Percentiles rank a stretch among this genome's conserved stretches.
phyloP scores from a whole-genome alignment of 2,888 invertebrate genomes.

The Pomacea canaliculata region DNA sequence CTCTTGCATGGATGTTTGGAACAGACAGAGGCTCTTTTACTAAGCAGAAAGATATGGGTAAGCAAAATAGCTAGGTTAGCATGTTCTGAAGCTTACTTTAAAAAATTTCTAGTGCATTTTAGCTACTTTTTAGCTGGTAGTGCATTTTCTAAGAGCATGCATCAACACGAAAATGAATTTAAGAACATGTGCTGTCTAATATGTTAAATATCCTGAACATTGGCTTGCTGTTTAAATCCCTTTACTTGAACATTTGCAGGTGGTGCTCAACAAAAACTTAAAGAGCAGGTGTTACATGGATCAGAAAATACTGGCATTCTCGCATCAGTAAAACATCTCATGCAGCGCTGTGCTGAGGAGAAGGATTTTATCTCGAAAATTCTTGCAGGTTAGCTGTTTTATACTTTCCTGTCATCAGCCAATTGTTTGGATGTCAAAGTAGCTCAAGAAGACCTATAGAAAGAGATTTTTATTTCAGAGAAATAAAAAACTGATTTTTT shows the following conservation, averaged over 20 bases:
- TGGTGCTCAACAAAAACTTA: not conserved
- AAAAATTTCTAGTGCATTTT: too few relatives aligned
- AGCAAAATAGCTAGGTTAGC: not conserved
- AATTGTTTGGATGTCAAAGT: too few relatives aligned
- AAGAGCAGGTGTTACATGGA: not conserved
- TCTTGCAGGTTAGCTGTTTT: slow-evolving; percentile 14
- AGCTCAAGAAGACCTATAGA: too few relatives aligned
- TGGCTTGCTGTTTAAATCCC: too few relatives aligned
- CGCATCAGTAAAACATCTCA: slow-evolving; percentile 9
- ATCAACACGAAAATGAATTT: too few relatives aligned
- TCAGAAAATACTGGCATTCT: slow-evolving; percentile 6
- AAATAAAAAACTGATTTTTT: too few relatives aligned
- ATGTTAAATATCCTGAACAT: too few relatives aligned
- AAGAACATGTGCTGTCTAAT: too few relatives aligned
- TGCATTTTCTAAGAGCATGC: too few relatives aligned
- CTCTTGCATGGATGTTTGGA: slow-evolving; percentile 12
- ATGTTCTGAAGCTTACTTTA: not conserved
- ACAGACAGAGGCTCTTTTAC: slow-evolving; percentile 13
- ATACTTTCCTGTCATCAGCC: too few relatives aligned
- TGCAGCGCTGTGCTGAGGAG: slow-evolving; percentile 22
- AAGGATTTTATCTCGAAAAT: slow-evolving; percentile 10
- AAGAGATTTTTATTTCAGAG: too few relatives aligned
- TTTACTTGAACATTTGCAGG: not conserved
- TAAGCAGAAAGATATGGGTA: slow-evolving; percentile 8
- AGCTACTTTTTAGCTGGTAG: too few relatives aligned